Percentiles rank a stretch among this genome's conserved stretches.
phyloP scores from a whole-genome alignment of 2,888 invertebrate species.

The Caenorhabditis afra region DNA sequence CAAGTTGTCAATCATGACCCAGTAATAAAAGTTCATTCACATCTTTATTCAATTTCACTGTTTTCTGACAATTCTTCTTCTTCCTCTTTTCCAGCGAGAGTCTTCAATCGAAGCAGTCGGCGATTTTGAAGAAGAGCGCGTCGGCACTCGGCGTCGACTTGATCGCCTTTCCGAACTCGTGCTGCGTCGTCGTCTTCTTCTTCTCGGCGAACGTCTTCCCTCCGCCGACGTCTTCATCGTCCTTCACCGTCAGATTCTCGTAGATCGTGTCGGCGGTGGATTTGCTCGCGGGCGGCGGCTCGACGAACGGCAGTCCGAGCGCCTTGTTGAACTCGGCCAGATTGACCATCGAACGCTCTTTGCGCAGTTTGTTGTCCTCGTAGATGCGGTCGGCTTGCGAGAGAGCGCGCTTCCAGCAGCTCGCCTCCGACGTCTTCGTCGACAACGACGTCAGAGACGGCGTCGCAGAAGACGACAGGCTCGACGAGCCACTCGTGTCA shows the following conservation, averaged over 20 bases:
- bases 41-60: too few species aligned
- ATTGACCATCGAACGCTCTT: conserved; percentile 32
- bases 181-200: not conserved
- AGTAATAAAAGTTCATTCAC: too few species aligned
- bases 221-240: not conserved
- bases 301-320: not conserved
- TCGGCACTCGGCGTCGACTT: not conserved
- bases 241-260: conserved; percentile 12
- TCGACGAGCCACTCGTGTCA: not conserved
- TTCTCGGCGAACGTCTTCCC: not conserved
- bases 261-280: conserved; percentile 16
- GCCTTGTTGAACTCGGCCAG: conserved; percentile 15
- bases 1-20: too few species aligned
- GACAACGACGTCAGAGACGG: conserved; percentile 2
- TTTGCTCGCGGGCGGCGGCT: not conserved
- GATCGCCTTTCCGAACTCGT: conserved; percentile 15
- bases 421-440: not conserved
- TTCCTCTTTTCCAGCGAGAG: too few species aligned
- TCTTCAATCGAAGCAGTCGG: conserved; percentile 35
- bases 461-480: conserved; percentile 2
- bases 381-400: conserved; percentile 9
- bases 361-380: conserved; percentile 16
- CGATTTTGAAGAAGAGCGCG: conserved; percentile 12
- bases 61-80: too few species aligned
- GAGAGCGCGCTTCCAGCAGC: not conserved